phyloP scores from a whole-genome alignment of 2,888 invertebrate genomes.

The Alcis repandata region DNA sequence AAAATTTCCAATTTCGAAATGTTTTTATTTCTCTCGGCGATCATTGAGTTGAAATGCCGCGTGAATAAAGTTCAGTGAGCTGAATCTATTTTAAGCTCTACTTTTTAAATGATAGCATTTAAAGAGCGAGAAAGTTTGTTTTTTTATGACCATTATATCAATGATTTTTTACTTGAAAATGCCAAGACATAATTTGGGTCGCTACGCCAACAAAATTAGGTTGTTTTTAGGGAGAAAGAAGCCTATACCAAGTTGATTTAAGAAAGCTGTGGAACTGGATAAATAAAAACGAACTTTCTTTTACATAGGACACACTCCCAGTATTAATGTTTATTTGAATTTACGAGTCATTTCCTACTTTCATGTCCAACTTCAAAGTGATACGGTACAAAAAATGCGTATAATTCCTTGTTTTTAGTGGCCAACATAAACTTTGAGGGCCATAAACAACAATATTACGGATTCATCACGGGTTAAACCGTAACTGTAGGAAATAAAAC shows the following conservation, averaged over 20 bases:
- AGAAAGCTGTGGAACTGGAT: no score
- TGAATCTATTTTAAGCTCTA: slow-evolving; percentile 1
- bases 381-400: slow-evolving; percentile 28
- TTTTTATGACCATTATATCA: background rate
- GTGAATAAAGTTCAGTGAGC: slow-evolving; percentile 5
- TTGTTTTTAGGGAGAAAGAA: no score
- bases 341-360: slow-evolving; percentile 5
- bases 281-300: background rate
- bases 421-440: slow-evolving; percentile 52
- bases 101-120: background rate
- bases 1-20: slow-evolving; percentile 16
- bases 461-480: slow-evolving; percentile 59
- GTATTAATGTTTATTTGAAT: background rate
- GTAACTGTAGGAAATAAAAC: slow-evolving; percentile 59
- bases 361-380: slow-evolving; percentile 19
- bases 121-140: background rate
- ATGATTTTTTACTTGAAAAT: background rate
- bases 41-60: slow-evolving; percentile 7
- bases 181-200: background rate
- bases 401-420: slow-evolving; percentile 43
- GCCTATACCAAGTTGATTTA: no score
- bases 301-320: background rate
- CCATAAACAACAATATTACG: slow-evolving; percentile 63
- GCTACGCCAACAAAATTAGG: no score
- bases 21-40: slow-evolving; percentile 19